phyloP scores from a whole-genome alignment of 2,888 invertebrate species.

The Lacanobia oleracea region DNA sequence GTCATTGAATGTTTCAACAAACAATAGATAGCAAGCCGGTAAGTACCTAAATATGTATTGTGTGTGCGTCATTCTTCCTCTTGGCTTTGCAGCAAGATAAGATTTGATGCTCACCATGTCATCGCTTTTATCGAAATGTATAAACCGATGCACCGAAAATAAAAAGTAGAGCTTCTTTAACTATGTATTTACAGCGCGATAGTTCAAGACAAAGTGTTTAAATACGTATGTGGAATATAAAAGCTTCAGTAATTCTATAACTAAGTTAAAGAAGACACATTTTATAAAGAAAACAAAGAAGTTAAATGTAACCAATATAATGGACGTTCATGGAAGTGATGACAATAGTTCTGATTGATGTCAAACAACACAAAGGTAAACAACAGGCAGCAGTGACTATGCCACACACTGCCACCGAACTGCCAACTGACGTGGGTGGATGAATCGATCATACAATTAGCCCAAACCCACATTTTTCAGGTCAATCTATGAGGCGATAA shows the following conservation, averaged over 20 bases:
- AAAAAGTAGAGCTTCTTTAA: neutral
- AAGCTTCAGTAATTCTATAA: neutral
- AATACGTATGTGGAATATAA: neutral
- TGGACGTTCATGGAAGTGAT: conserved; percentile 69
- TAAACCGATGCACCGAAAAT: conserved; percentile 3
- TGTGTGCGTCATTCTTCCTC: conserved; percentile 29
- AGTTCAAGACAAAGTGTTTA: neutral
- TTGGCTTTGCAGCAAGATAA: conserved; percentile 39
- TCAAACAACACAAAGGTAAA: conserved; percentile 71
- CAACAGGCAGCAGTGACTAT: conserved; percentile 51
- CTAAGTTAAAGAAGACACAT: neutral
- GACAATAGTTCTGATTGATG: conserved; percentile 70
- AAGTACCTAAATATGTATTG: conserved; percentile 34
- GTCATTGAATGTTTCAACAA: conserved; percentile 44
- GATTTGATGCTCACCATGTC: conserved; percentile 26
- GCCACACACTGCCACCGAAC: conserved; percentile 46
- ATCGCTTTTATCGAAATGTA: conserved; percentile 6
- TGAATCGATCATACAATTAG: conserved; percentile 63
- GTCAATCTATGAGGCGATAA: conserved; percentile 43
- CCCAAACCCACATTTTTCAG: conserved; percentile 52
- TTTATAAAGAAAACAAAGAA: conserved; percentile 28
- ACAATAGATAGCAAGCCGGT: conserved; percentile 24
- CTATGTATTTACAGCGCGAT: too few species aligned
- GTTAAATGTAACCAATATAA: conserved; percentile 63
- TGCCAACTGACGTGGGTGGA: conserved; percentile 41